Percentiles rank a stretch among this genome's conserved stretches.
Evolutionary conservation across 2,888 invertebrate species (phyloP).

Genomic region (Calameuta idolon): DNA sequence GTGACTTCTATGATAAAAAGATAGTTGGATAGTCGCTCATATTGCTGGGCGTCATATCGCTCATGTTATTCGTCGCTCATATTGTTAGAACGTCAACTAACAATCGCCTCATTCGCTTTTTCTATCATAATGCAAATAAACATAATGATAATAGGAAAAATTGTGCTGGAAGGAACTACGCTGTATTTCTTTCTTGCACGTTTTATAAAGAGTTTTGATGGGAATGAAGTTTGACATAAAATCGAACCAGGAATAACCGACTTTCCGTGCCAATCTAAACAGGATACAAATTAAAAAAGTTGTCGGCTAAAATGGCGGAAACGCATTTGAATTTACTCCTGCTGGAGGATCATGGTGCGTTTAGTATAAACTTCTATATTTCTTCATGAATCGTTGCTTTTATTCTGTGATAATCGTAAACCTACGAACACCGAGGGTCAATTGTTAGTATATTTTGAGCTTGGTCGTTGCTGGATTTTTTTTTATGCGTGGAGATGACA

Average conservation of each 20-base stretch:
- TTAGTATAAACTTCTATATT: not conserved
- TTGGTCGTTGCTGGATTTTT: not conserved
- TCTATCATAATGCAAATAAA: not conserved
- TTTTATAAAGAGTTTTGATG: not conserved
- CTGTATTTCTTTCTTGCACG: not conserved
- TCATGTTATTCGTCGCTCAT: too few species aligned
- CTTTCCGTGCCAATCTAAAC: not conserved
- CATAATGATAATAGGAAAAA: not conserved
- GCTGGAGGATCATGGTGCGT: not conserved
- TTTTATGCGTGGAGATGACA: not conserved
- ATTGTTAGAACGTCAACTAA: not conserved
- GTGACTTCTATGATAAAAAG: not conserved
- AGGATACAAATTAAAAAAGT: not conserved
- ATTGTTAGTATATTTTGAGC: not conserved
- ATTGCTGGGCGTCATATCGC: not conserved
- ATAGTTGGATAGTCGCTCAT: not conserved
- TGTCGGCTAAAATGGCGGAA: not conserved
- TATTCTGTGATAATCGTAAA: not conserved
- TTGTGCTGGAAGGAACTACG: not conserved
- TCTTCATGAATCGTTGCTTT: not conserved
- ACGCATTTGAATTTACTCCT: not conserved
- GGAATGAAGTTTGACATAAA: not conserved
- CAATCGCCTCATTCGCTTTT: not conserved
- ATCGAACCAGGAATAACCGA: not conserved
- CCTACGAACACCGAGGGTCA: not conserved